These are phyloP conservation scores for Chymomyza amoena DNA, from an alignment of 2,888 invertebrate genomes.

Conservation along the genomic window DNA sequence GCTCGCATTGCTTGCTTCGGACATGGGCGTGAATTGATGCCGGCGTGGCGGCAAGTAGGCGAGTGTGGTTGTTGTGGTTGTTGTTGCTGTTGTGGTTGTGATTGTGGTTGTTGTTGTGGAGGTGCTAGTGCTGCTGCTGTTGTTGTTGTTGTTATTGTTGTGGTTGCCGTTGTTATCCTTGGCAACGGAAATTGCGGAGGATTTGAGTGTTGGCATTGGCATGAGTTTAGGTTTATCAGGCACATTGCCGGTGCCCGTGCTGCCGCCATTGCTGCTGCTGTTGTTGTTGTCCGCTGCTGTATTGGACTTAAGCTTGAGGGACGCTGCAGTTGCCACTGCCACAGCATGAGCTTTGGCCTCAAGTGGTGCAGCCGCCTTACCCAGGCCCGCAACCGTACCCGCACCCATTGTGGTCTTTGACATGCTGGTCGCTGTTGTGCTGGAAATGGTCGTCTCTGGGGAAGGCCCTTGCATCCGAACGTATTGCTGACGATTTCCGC, in stretches of 20 bases:
- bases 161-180: conserved; percentile 16
- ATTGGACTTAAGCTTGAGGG: not conserved
- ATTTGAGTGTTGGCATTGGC: conserved; percentile 20
- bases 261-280: not conserved
- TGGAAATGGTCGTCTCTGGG: conserved; percentile 29
- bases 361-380: conserved; percentile 14
- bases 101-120: conserved; percentile 1
- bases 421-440: conserved; percentile 37
- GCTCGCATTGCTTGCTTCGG: conserved; percentile 76
- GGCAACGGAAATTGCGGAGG: conserved; percentile 1
- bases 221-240: conserved; percentile 2
- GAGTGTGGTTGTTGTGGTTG: conserved; percentile 41
- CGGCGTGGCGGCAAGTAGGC: conserved; percentile 42
- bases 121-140: conserved; percentile 33
- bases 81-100: conserved; percentile 21
- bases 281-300: conserved; percentile 10
- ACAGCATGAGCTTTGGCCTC: conserved; percentile 17
- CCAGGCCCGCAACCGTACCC: conserved; percentile 6
- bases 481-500: conserved; percentile 65
- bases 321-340: conserved; percentile 35
- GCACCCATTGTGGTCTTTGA: conserved; percentile 8
- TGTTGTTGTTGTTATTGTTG: conserved; percentile 37
- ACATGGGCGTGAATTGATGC: conserved; percentile 69
- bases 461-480: conserved; percentile 13
- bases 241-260: not conserved